Evolutionary conservation across 2,113 vertebrate species (phyloP), one percentile per base, ranked within the genome.

Genomic region (Chamaetylas fuelleborni): DNA sequence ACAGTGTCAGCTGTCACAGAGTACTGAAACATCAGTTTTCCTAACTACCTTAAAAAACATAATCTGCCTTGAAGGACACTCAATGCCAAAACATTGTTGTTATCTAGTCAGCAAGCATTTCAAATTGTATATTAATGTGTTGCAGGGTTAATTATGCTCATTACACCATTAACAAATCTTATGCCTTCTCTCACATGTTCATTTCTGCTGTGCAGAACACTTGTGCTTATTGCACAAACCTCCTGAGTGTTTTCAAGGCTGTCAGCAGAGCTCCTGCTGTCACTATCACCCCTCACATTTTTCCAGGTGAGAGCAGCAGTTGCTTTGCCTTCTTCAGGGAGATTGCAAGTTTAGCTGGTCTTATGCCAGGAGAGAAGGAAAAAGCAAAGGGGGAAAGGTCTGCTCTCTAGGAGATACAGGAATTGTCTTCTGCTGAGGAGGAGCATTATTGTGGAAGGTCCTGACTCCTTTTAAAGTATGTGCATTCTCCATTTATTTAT

Each of bases 1-100:
- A 33, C 15, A 34, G 12, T 66, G 81, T 62, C 62, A 86, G 38
- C 54, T 83, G 71, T 36, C 88, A 57, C 31, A 73, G 31, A 76
- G 67, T 77, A 88, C 82, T 66, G n/a, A 90, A 92, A 94, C 71
- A 83, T 33, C n/a, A 77, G 38, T 86, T 94, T 93, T 86, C 38
- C 26, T 40, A 87, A 91, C 85, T 38, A 34, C 64, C 36, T 94
- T 57, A 50, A 73, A 93, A 90, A 77, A 57, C 10, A 43, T 29
- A 57, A 45, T 86, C 58, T 80, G 33, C 14, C 34, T 77, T 80
- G 58, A 88, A 77, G 85, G 92, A 66, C 29, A 42, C 34, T 57
- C 29, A 42, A 16, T 92, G 60, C 47, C 79, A 83, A 94, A 86
- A 50, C 71, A 57, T 45, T 4, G 3, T 26, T 76, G 58, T 60